A percentile compares a stretch with the other conserved stretches of the same genome.
Evolutionary conservation across 1,140 invertebrate species (phyloP).

Genomic region (Yoshiicerus persimilis): DNA sequence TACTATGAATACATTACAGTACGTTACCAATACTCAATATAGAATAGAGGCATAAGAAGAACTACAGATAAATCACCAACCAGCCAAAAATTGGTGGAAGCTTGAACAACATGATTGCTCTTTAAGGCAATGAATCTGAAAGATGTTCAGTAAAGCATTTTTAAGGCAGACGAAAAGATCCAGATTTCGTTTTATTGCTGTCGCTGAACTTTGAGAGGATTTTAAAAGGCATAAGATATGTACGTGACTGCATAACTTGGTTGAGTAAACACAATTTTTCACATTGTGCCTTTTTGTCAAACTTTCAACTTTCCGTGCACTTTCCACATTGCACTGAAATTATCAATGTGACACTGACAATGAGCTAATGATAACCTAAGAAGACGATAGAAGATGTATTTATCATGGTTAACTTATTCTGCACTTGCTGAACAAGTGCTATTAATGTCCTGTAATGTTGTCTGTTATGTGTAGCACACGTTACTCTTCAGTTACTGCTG

Average conservation of each 20-base stretch:
- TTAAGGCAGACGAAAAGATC: not conserved
- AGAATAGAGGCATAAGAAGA: not conserved
- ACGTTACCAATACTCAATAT: not conserved
- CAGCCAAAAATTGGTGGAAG: not conserved
- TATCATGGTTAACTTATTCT: not conserved
- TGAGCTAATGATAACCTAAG: not conserved
- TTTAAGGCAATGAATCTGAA: not conserved
- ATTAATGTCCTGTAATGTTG: not conserved
- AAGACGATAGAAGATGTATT: not conserved
- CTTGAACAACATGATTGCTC: not conserved
- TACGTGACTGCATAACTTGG: not conserved
- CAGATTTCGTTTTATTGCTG: not conserved
- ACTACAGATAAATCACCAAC: not conserved
- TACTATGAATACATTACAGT: too few relatives aligned
- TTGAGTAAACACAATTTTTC: not conserved
- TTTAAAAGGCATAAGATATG: not conserved
- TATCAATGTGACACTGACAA: not conserved
- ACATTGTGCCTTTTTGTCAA: conserved; percentile 14
- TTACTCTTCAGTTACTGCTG: not conserved
- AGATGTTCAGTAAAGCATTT: not conserved
- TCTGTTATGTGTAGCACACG: not conserved
- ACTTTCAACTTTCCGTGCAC: conserved; percentile 23
- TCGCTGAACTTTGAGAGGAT: not conserved
- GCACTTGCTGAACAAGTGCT: not conserved
- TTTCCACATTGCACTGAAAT: not conserved